Evolutionary conservation across 2,888 invertebrate species (phyloP).

Genomic region (Pasiphila rectangulata): DNA sequence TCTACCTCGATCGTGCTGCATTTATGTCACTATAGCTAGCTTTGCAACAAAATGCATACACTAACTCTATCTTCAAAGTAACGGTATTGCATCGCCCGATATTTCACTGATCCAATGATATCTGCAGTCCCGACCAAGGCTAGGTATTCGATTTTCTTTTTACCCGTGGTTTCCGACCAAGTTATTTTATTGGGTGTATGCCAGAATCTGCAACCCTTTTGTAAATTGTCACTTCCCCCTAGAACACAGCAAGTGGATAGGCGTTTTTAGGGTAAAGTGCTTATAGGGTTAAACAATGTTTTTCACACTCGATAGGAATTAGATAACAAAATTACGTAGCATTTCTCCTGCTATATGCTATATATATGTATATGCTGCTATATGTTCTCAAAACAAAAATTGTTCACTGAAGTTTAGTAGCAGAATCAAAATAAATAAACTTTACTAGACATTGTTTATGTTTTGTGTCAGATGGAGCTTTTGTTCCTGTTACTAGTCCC

Average conservation of each 20-base stretch:
- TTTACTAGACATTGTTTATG: too few species aligned
- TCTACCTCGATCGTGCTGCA: too few species aligned
- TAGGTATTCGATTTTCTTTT: constrained; percentile 24
- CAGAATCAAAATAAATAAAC: too few species aligned
- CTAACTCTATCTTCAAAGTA: background rate
- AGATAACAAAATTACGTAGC: too few species aligned
- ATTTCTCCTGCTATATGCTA: too few species aligned
- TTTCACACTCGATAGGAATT: too few species aligned
- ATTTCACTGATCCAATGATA: constrained; percentile 31
- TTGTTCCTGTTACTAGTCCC: too few species aligned
- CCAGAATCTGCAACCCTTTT: constrained; percentile 25
- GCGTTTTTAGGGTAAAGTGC: background rate
- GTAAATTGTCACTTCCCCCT: constrained; percentile 22
- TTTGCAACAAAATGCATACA: background rate
- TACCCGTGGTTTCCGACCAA: constrained; percentile 18
- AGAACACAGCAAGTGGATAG: background rate
- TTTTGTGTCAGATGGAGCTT: too few species aligned
- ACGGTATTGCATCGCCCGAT: constrained; percentile 24
- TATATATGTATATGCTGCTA: too few species aligned
- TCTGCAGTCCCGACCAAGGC: constrained; percentile 30
- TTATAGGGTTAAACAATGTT: background rate
- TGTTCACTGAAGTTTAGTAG: too few species aligned
- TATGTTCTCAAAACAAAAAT: too few species aligned
- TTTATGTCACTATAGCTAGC: too few species aligned
- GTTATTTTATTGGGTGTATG: constrained; percentile 29